phyloP scores from a whole-genome alignment of 2,797 vertebrate species.

The Anguilla marmorata region DNA sequence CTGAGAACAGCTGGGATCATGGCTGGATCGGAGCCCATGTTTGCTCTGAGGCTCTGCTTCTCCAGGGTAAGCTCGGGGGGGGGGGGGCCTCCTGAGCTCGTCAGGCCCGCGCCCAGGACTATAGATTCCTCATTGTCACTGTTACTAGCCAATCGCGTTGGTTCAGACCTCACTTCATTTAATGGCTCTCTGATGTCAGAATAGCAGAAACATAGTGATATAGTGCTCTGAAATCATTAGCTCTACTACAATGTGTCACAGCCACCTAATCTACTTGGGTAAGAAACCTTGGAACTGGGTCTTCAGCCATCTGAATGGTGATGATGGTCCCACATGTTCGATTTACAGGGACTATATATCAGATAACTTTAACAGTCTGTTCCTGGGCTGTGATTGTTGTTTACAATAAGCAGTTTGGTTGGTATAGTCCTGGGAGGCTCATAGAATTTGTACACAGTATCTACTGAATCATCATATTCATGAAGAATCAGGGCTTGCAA shows the following conservation, averaged over 20 bases:
- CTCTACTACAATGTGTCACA: conserved; percentile 7
- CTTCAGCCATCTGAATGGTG: background rate
- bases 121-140: conserved; percentile 15
- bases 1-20: background rate
- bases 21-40: background rate
- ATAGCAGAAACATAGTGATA: background rate
- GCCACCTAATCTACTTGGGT: conserved; percentile 43
- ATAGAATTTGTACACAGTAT: conserved; percentile 28
- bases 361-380: conserved; percentile 51
- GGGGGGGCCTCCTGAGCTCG: background rate
- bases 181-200: background rate
- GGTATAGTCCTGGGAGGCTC: conserved; percentile 47
- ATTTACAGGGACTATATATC: conserved; percentile 22
- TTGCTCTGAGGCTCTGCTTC: background rate
- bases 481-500: background rate
- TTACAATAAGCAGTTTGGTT: conserved; percentile 51
- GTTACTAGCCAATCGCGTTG: conserved; percentile 18
- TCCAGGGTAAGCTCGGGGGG: background rate
- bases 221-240: conserved; percentile 10
- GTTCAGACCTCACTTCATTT: background rate
- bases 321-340: background rate
- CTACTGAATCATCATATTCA: background rate
- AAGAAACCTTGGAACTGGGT: background rate
- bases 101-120: no score
- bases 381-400: conserved; percentile 62